These are phyloP conservation scores for Eurytoma californica DNA, from an alignment of 2,888 invertebrate species.

Conservation along the genomic window DNA sequence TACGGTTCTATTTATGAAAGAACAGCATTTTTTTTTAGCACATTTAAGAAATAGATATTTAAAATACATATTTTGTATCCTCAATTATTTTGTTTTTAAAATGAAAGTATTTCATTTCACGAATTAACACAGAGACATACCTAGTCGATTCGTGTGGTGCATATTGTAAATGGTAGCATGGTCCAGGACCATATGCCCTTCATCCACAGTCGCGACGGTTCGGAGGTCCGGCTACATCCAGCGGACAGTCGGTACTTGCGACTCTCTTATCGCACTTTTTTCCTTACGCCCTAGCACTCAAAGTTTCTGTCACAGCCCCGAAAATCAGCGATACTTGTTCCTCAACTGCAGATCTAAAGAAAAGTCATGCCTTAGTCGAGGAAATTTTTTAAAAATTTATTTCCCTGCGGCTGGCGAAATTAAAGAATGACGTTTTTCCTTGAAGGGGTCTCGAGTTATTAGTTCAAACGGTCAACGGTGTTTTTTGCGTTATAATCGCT, in stretches of 20 bases:
- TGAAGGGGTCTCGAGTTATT: too few species aligned
- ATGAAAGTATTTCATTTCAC: too few species aligned
- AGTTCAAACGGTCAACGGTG: too few species aligned
- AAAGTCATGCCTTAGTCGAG: slow-evolving; percentile 3
- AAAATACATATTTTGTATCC: too few species aligned
- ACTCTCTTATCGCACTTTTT: background rate
- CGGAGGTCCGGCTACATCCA: slow-evolving; percentile 19
- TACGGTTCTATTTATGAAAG: too few species aligned
- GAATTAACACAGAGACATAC: slow-evolving; percentile 60
- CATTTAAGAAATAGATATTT: background rate
- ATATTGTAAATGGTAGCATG: slow-evolving; percentile 72
- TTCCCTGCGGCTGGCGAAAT: slow-evolving; percentile 13
- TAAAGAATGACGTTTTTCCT: slow-evolving; percentile 31
- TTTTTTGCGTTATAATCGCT: too few species aligned
- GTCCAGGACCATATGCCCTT: slow-evolving; percentile 70
- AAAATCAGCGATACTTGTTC: slow-evolving; percentile 52
- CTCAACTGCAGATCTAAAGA: slow-evolving; percentile 26
- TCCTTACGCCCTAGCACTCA: slow-evolving; percentile 2
- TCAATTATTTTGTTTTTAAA: too few species aligned
- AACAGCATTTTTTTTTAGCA: too few species aligned
- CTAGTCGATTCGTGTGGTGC: slow-evolving; percentile 72
- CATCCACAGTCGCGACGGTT: slow-evolving; percentile 38
- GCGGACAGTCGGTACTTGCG: background rate
- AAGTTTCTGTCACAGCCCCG: slow-evolving; percentile 25
- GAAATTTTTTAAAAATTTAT: background rate